phyloP scores from a whole-genome alignment of 2,113 vertebrate genomes.

The Nanorana parkeri region DNA sequence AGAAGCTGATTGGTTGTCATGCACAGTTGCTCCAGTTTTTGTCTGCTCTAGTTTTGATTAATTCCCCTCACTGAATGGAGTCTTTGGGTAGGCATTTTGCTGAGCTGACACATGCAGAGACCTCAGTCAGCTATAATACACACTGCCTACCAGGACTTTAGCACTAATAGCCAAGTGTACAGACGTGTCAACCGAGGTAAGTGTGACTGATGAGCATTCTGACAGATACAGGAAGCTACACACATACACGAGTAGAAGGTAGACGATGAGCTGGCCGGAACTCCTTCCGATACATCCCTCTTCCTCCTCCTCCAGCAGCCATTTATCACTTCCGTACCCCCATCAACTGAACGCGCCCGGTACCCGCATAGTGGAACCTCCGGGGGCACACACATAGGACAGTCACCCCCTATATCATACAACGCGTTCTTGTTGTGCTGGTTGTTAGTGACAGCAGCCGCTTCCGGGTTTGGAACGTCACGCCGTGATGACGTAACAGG shows the following conservation, averaged over 20 bases:
- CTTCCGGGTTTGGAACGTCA: constrained; percentile 47
- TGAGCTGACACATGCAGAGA: too few species aligned
- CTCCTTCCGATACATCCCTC: background rate
- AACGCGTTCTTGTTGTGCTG: background rate
- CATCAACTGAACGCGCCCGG: background rate
- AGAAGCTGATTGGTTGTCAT: too few species aligned
- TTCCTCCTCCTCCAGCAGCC: background rate
- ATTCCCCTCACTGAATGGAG: too few species aligned
- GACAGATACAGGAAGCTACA: background rate
- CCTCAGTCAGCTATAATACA: too few species aligned
- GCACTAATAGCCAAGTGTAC: too few species aligned
- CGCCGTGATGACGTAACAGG: background rate
- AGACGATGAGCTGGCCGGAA: constrained; percentile 6
- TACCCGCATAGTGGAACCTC: background rate
- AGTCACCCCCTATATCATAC: background rate
- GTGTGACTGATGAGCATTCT: too few species aligned
- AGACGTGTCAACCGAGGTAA: too few species aligned
- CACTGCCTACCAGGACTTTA: too few species aligned
- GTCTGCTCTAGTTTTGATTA: too few species aligned
- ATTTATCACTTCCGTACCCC: constrained; percentile 10
- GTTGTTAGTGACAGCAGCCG: constrained; percentile 10
- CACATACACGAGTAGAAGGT: background rate
- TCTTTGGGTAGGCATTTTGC: too few species aligned
- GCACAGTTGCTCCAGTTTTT: too few species aligned
- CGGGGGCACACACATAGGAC: background rate